phyloP scores from a whole-genome alignment of 2,797 vertebrate genomes.

The Acanthopagrus latus region DNA sequence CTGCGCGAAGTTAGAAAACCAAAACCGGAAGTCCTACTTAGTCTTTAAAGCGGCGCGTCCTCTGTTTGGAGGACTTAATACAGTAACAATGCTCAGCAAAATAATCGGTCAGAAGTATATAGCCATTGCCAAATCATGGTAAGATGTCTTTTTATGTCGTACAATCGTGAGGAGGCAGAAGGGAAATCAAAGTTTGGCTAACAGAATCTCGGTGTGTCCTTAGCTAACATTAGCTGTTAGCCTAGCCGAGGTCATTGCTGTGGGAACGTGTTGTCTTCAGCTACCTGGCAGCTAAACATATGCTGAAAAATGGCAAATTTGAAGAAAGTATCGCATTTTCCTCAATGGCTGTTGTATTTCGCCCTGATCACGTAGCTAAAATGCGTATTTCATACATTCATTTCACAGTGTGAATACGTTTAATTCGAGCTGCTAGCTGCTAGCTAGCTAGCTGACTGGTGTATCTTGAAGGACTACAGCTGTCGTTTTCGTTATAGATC shows the following conservation, averaged over 20 bases:
- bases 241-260: slow-evolving; percentile 72
- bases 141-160: slow-evolving; percentile 34
- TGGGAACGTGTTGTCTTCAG: slow-evolving; percentile 28
- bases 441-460: background rate
- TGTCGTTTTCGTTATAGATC: background rate
- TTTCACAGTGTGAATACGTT: background rate
- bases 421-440: background rate
- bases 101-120: slow-evolving; percentile 78
- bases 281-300: background rate
- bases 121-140: slow-evolving; percentile 82
- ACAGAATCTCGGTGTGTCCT: slow-evolving; percentile 24
- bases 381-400: background rate
- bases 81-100: slow-evolving; percentile 78
- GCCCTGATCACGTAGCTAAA: accelerated
- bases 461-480: background rate
- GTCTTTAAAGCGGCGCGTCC: background rate
- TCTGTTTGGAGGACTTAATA: background rate
- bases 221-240: slow-evolving; percentile 68
- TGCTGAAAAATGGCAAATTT: background rate
- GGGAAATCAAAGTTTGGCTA: background rate
- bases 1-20: accelerated
- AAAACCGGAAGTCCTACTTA: slow-evolving; percentile 37
- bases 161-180: accelerated
- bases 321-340: background rate
- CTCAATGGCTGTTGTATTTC: background rate